These are phyloP conservation scores for Tipula helvola DNA, from an alignment of 2,888 invertebrate genomes.

Conservation along the genomic window DNA sequence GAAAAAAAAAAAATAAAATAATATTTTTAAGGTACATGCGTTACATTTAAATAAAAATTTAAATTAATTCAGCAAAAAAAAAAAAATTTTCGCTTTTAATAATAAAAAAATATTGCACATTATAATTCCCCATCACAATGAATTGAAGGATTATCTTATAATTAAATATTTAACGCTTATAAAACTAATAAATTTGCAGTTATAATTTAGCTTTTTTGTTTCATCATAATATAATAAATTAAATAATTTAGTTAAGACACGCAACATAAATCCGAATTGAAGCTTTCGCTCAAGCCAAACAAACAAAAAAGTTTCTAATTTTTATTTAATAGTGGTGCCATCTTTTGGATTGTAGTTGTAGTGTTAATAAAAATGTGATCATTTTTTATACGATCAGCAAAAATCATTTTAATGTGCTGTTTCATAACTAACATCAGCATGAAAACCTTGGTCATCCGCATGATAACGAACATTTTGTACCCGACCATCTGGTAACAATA, in stretches of 20 bases:
- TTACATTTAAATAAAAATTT: background rate
- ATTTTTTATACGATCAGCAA: background rate
- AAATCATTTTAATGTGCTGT: slow-evolving; percentile 16
- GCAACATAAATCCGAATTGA: background rate
- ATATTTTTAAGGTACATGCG: background rate
- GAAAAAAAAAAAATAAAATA: background rate
- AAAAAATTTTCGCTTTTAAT: background rate
- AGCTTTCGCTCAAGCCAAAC: background rate
- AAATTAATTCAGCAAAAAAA: background rate
- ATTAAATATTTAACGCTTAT: background rate
- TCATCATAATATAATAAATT: background rate
- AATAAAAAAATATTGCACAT: background rate
- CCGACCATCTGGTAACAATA: slow-evolving; percentile 65
- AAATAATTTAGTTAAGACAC: background rate
- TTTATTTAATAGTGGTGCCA: background rate
- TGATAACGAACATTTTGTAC: slow-evolving; percentile 65
- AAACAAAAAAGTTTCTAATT: background rate
- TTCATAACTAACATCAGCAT: slow-evolving; percentile 60
- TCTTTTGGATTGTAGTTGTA: background rate
- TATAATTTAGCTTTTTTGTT: background rate
- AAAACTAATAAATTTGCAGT: background rate
- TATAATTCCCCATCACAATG: background rate
- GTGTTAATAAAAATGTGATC: background rate
- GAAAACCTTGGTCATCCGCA: slow-evolving; percentile 63
- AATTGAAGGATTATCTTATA: background rate